phyloP scores from a whole-genome alignment of 64 coral and sea anemone species.

The Montipora foliosa region DNA sequence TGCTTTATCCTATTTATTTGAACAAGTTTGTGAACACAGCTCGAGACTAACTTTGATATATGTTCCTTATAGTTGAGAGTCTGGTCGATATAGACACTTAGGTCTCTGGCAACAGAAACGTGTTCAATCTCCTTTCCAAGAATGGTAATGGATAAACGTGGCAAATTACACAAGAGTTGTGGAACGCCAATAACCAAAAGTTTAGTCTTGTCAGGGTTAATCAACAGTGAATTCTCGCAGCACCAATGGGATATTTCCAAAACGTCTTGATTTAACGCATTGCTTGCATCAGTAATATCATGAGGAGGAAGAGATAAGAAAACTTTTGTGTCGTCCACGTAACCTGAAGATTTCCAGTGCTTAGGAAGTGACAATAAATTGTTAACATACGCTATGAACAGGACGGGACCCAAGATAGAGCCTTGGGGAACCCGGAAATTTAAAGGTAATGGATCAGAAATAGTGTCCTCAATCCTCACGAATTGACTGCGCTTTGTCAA shows the following conservation, averaged over 20 bases:
- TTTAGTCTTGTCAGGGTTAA: slow-evolving; percentile 63
- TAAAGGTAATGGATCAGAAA: background rate
- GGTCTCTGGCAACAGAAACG: slow-evolving; percentile 15
- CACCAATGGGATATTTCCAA: slow-evolving; percentile 54
- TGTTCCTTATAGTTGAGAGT: slow-evolving; percentile 34
- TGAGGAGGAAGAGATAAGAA: slow-evolving; percentile 13
- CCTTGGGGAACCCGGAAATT: slow-evolving; percentile 26
- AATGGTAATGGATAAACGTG: background rate
- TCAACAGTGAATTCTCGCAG: slow-evolving; percentile 45
- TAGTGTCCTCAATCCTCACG: background rate
- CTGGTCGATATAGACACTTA: background rate
- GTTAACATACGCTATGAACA: slow-evolving; percentile 40
- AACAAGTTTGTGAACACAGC: slow-evolving; percentile 12
- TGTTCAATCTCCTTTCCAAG: slow-evolving; percentile 33
- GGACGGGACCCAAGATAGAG: slow-evolving; percentile 11
- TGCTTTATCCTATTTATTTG: slow-evolving; percentile 20
- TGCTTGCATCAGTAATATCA: slow-evolving; percentile 8
- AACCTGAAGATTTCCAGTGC: slow-evolving; percentile 44
- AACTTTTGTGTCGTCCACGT: slow-evolving; percentile 60
- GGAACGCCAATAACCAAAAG: slow-evolving; percentile 45
- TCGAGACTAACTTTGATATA: background rate
- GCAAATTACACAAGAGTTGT: slow-evolving; percentile 12
- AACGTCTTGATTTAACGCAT: slow-evolving; percentile 32
- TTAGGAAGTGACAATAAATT: slow-evolving; percentile 28
- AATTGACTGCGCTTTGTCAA: background rate